Conservation (phyloP, 2,113 vertebrate species). For the Sigmodon hispidus region DNA sequence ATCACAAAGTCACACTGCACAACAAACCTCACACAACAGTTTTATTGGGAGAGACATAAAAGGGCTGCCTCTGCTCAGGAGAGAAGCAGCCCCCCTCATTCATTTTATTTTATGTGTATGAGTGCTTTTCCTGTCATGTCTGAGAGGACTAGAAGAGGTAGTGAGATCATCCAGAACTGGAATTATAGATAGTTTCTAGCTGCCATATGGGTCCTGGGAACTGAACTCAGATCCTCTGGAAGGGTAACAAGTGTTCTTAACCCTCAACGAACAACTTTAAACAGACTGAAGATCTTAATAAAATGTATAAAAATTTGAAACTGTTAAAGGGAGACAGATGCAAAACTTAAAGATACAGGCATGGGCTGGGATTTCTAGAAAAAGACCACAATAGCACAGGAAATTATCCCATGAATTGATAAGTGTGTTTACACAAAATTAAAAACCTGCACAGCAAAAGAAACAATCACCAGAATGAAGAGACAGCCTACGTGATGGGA, state of each 20-base stretch:
- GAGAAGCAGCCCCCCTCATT: neutral
- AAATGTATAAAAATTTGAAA: neutral
- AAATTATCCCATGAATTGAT: neutral
- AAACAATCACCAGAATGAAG: neutral
- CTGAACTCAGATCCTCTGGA: neutral
- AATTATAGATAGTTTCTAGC: neutral
- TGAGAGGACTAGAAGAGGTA: neutral
- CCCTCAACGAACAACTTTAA: too few species aligned
- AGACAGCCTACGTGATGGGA: neutral
- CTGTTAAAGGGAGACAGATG: neutral
- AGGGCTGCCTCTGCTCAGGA: too few species aligned
- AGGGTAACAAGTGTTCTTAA: neutral
- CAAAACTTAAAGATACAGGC: neutral
- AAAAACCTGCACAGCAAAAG: neutral
- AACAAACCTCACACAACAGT: too few species aligned
- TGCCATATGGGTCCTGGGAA: neutral
- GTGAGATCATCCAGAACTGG: neutral
- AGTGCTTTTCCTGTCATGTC: neutral
- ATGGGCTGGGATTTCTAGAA: neutral
- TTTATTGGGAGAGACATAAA: too few species aligned
- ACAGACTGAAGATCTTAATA: neutral
- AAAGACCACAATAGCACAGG: neutral
- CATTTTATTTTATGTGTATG: neutral
- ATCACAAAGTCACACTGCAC: too few species aligned
- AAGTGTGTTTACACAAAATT: neutral